Evolutionary conservation across 2,113 vertebrate genomes (phyloP).

Genomic region (Nematolebias whitei): DNA sequence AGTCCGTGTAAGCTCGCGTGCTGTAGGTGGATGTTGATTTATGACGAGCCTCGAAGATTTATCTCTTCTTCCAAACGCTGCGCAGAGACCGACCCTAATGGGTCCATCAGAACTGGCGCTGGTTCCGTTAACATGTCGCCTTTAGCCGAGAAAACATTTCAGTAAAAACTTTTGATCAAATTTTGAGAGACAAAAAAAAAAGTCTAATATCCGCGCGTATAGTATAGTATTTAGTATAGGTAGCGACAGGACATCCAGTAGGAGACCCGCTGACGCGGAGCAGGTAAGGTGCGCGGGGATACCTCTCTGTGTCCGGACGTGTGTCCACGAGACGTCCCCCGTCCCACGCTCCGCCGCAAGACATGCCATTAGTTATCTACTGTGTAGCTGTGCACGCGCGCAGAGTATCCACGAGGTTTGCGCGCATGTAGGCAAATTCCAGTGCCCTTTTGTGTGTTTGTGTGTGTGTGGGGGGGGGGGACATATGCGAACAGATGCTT

Average conservation of each 20-base stretch:
- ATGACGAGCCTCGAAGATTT: constrained; percentile 42
- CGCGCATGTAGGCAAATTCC: constrained; percentile 15
- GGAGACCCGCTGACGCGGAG: constrained; percentile 26
- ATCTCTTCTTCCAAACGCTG: constrained; percentile 20
- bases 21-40: constrained; percentile 36
- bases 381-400: constrained; percentile 70
- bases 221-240: too few relatives aligned
- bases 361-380: constrained; percentile 82
- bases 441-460: constrained; percentile 30
- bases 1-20: constrained; percentile 40
- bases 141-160: background rate
- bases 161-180: too few relatives aligned
- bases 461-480: constrained; percentile 28
- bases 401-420: constrained; percentile 59
- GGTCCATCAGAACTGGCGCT: too few relatives aligned
- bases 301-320: constrained; percentile 50
- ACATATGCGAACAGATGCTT: constrained; percentile 63
- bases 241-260: constrained; percentile 18
- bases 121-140: background rate
- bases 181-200: too few relatives aligned
- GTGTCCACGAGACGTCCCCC: constrained; percentile 56
- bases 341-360: constrained; percentile 56
- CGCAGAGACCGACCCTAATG: background rate
- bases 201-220: background rate
- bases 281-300: constrained; percentile 82